phyloP scores from a whole-genome alignment of 2,888 invertebrate species.

The Nymphalis c-album region DNA sequence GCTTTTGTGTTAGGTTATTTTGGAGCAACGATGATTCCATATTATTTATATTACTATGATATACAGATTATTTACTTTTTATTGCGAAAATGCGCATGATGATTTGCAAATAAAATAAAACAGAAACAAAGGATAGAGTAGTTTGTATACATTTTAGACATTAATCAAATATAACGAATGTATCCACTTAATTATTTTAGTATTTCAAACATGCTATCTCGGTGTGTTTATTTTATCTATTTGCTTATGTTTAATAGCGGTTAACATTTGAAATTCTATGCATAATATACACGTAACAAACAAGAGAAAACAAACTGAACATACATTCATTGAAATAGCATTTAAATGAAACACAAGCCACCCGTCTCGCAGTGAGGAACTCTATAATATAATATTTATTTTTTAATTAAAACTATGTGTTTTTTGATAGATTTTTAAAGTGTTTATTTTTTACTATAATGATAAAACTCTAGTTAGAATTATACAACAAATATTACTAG shows the following conservation, averaged over 20 bases:
- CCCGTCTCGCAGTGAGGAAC: too few species aligned
- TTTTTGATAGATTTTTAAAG: too few species aligned
- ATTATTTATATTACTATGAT: too few species aligned
- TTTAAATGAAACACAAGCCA: not conserved
- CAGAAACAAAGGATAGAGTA: too few species aligned
- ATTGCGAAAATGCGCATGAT: not conserved
- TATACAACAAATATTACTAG: too few species aligned
- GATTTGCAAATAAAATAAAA: not conserved
- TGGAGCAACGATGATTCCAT: too few species aligned
- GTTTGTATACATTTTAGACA: slow-evolving; percentile 1
- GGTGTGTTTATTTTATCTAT: slow-evolving; percentile 19
- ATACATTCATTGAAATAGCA: not conserved
- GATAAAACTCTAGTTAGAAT: too few species aligned
- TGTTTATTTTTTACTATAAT: too few species aligned
- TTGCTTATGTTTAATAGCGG: slow-evolving; percentile 13
- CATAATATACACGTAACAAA: slow-evolving; percentile 13
- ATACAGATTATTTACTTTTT: not conserved
- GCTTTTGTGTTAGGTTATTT: too few species aligned
- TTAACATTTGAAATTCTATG: slow-evolving; percentile 20
- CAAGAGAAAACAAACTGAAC: not conserved
- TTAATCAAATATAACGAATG: slow-evolving; percentile 14
- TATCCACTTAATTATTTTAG: slow-evolving; percentile 21
- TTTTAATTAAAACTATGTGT: too few species aligned
- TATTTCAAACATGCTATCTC: slow-evolving; percentile 1
- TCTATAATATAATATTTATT: too few species aligned